These are phyloP conservation scores for Drosophila antonietae DNA, from an alignment of 2,888 invertebrate species.

Conservation along the genomic window DNA sequence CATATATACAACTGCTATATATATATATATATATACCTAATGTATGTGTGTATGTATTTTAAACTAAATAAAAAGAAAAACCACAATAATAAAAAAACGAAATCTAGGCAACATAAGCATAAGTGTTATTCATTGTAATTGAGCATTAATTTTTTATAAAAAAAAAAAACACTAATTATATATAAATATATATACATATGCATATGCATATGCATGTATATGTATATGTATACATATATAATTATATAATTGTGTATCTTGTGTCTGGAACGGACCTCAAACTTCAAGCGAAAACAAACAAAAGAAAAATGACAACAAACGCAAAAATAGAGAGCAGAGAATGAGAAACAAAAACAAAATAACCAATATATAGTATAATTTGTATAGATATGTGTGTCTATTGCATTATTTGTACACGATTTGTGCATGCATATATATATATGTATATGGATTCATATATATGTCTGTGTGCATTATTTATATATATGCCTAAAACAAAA, in stretches of 20 bases:
- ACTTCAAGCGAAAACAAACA: conserved; percentile 46
- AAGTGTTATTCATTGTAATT: conserved; percentile 82
- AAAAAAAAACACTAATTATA: conserved; percentile 63
- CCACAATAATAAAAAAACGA: conserved; percentile 19
- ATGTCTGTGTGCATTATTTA: conserved; percentile 67
- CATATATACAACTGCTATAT: conserved; percentile 23
- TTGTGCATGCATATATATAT: conserved; percentile 65
- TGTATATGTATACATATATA: conserved; percentile 34
- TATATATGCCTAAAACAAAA: conserved; percentile 57
- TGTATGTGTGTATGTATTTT: conserved; percentile 44
- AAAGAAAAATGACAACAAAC: conserved; percentile 40
- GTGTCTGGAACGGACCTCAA: conserved; percentile 80
- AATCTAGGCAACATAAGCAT: conserved; percentile 69
- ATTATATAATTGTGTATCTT: conserved; percentile 71
- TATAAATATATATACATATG: conserved; percentile 33
- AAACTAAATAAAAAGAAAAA: conserved; percentile 44
- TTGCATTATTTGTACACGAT: conserved; percentile 82
- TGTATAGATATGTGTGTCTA: conserved; percentile 84
- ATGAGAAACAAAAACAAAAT: conserved; percentile 45
- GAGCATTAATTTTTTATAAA: conserved; percentile 76
- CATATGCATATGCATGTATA: conserved; percentile 46
- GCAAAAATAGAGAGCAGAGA: conserved; percentile 53
- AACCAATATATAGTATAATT: conserved; percentile 82
- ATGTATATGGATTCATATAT: conserved; percentile 31
- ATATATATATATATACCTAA: conserved; percentile 31